A percentile compares a stretch with the other conserved stretches of the same genome.
phyloP scores from a whole-genome alignment of 2,888 invertebrate species.

The Caenorhabditis sp. region DNA sequence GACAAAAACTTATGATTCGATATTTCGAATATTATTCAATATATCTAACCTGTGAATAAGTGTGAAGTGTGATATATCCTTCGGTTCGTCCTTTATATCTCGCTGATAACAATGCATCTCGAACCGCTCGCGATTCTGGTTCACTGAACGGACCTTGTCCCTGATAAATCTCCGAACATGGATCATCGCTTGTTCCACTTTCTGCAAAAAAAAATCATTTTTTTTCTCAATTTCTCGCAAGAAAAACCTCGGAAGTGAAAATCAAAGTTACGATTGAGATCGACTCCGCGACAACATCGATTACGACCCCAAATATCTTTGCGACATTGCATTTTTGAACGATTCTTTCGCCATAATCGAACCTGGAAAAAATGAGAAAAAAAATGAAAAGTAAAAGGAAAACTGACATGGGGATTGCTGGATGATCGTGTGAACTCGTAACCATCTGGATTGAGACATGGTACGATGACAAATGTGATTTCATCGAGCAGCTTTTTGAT shows the following conservation, averaged over 20 bases:
- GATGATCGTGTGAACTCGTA: conserved; percentile 68
- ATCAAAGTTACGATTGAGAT: conserved; percentile 70
- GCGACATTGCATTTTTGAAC: conserved; percentile 63
- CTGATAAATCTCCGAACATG: conserved; percentile 70
- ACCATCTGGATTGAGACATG: conserved; percentile 68
- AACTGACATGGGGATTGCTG: conserved; percentile 54
- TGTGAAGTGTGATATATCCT: conserved; percentile 66
- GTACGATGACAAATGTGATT: conserved; percentile 67
- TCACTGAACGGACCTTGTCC: conserved; percentile 69
- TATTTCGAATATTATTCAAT: too few relatives aligned
- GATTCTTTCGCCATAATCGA: conserved; percentile 70
- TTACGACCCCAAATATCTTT: conserved; percentile 63
- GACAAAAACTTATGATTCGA: too few relatives aligned
- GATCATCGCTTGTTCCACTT: conserved; percentile 68
- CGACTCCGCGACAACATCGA: conserved; percentile 70
- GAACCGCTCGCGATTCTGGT: conserved; percentile 68
- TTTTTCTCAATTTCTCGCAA: not conserved
- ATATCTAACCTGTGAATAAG: conserved; percentile 66
- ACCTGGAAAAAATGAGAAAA: conserved; percentile 43
- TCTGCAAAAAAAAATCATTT: conserved; percentile 41
- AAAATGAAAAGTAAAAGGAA: not conserved
- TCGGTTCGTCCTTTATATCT: conserved; percentile 66
- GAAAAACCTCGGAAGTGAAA: conserved; percentile 65
- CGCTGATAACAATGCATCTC: conserved; percentile 62
- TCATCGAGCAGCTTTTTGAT: conserved; percentile 61